These are phyloP conservation scores for Laterallus jamaicensis DNA, from an alignment of 2,113 vertebrate genomes.

Conservation along the genomic window DNA sequence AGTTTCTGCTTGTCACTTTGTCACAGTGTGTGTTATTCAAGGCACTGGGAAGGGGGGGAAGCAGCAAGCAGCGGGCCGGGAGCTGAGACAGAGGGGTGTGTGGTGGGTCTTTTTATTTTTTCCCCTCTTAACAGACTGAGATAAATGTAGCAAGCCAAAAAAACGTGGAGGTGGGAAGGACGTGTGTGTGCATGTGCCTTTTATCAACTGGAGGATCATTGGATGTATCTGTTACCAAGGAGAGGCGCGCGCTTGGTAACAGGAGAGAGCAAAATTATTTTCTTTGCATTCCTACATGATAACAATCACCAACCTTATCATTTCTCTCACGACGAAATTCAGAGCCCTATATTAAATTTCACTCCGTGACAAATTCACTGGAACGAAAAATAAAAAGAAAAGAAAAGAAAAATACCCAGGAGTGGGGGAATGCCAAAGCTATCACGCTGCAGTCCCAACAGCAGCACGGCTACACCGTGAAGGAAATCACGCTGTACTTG, in stretches of 20 bases:
- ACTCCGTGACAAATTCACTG: not conserved
- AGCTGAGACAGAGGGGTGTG: not conserved
- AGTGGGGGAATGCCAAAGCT: not conserved
- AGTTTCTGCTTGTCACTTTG: not conserved
- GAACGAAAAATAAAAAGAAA: not conserved
- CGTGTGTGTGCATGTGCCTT: constrained; percentile 66
- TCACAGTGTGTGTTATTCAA: not conserved
- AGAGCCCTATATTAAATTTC: not conserved
- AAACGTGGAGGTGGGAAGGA: constrained; percentile 51
- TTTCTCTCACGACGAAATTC: not conserved
- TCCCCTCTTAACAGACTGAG: constrained; percentile 56
- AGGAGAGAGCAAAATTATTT: not conserved
- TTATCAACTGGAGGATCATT: constrained; percentile 63
- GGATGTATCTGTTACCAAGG: constrained; percentile 68
- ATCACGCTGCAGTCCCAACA: not conserved
- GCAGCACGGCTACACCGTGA: not conserved
- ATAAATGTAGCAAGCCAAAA: constrained; percentile 79
- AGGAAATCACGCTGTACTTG: not conserved
- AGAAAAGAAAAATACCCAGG: not conserved
- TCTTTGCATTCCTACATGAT: not conserved
- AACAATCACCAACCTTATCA: not conserved
- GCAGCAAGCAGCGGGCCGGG: not conserved
- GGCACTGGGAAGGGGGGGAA: not conserved
- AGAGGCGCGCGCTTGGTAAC: constrained; percentile 60
- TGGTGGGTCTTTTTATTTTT: constrained; percentile 15